phyloP scores from a whole-genome alignment of 2,797 vertebrate species.

The Adrianichthys oophorus region DNA sequence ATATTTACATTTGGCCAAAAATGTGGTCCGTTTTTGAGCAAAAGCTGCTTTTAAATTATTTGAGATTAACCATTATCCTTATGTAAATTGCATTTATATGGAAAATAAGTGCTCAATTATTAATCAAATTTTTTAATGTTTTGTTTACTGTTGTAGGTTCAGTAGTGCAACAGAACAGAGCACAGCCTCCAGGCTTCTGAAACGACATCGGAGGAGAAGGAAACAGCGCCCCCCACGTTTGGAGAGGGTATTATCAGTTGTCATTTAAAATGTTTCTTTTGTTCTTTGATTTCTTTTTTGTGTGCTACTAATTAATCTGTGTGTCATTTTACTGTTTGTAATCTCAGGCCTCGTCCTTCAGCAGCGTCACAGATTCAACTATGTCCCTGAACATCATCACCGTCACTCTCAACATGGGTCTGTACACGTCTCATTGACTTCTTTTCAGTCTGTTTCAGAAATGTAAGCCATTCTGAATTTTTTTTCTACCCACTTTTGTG shows the following conservation, averaged over 20 bases:
- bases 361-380: constrained; percentile 92
- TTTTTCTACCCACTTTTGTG: background rate
- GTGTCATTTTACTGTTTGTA: background rate
- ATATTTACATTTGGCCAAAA: too few relatives aligned
- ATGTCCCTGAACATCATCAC: constrained; percentile 97
- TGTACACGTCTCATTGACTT: constrained; percentile 31
- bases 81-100: too few relatives aligned
- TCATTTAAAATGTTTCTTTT: background rate
- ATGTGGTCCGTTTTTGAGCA: too few relatives aligned
- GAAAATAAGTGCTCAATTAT: too few relatives aligned
- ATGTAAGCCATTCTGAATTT: background rate
- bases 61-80: too few relatives aligned
- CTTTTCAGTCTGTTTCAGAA: background rate
- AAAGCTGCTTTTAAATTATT: too few relatives aligned
- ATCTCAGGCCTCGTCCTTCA: constrained; percentile 88
- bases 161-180: constrained; percentile 93
- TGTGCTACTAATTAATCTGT: too few relatives aligned
- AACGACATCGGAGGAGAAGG: constrained; percentile 87
- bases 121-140: background rate
- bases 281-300: too few relatives aligned
- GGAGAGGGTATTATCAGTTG: constrained; percentile 79
- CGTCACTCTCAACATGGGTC: constrained; percentile 93
- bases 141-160: constrained; percentile 72
- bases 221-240: constrained; percentile 90
- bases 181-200: constrained; percentile 88